Base-by-base conservation (phyloP, 2,797 vertebrate genomes). In the Coregonus sp. region DNA sequence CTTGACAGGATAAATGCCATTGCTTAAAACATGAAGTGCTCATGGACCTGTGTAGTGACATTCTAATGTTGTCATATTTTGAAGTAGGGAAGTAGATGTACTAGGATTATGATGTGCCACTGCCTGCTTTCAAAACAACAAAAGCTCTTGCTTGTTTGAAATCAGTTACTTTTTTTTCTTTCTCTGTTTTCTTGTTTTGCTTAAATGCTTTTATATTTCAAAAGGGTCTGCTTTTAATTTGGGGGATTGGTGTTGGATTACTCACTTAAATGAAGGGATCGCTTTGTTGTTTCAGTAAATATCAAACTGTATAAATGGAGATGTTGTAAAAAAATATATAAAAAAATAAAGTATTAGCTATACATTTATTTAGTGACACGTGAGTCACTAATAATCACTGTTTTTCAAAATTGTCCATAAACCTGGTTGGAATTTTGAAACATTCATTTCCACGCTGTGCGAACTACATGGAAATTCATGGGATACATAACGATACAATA, bases 91-190 rank as follows among this genome's bases (percentile, higher is more conserved):
- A 86, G 12, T 73, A 73, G 75, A 87, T 85, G 85, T 89, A 90
- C 76, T 88, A 89, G 85, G 66, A 88, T 86, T 81, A 89, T 82
- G 81, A 90, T 85, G 92, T 92, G 92, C 91, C 92, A 91, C 91
- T 85, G 82, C 90, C 88, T 83, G 72, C 78, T 87, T 83, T 75
- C 73, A 89, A 65, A 20, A 56, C 29, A 56, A 86, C 37, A 90
- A 18, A 7, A 89, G 80, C 76, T 82, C 6, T 20, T 52, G 20
- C 70, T 71, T 63, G 31, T 67, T 33, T 35, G 31, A 54, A 77
- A 40, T 33, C 50, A 84, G 75, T 75, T 82, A 78, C 80, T 87
- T 86, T 75, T 75, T 65, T 72, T 51, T 7, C 7, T 20, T 70
- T 84, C 84, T 80, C 72, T 72, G 75, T 77, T 15, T 81, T 47